Evolutionary conservation across 2,113 vertebrate species (phyloP), one percentile per base, ranked within the genome.

Genomic region (Sylvicapra grimmia): DNA sequence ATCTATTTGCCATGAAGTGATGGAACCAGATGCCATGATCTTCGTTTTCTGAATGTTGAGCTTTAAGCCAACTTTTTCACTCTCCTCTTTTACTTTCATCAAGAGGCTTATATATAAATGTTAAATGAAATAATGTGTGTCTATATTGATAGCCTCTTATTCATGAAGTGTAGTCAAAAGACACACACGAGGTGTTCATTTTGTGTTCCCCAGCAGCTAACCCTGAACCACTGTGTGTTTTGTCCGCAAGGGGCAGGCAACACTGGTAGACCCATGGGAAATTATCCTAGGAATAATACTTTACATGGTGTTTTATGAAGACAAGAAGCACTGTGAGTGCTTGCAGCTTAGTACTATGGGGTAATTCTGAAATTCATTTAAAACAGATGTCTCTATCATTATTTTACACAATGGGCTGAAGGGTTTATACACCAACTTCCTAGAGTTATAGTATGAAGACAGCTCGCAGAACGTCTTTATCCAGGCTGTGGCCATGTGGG

Each of bases 191-290:
- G 19, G 1, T 75, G 6, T 33, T n/a, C 8, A 9, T 36, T 86
- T 44, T 53, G 0, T 29, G 18, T 33, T 7, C 3, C 4, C 25
- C 33, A 5, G 40, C 4, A 18, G 4, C 51, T 49, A n/a, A 33
- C 3, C 0, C 36, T 21, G 19, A 92, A 44, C 6, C 31, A 25
- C 8, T 1, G 16, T 21, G 15, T 0, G 5, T 11, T 36, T 21
- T 13, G 3, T 40, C 44, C 23, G 7, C 4, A 2, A 44, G 21
- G 13, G 5, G 0, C 4, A 29, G 51, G 2, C 1, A 4, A 8
- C 4, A 0, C 49, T 11, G 47, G 10, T 4, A n/a, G 7, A 29
- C 40, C 6, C 2, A 1, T 13, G 8, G n/a, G 36, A 61, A 23
- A 0, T 21, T 21, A 53, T 19, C 0, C 25, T 10, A 14, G 14